Percentiles rank a stretch among this genome's conserved stretches.
Conservation (phyloP, 2,888 invertebrate genomes). For the Congeria kusceri region DNA sequence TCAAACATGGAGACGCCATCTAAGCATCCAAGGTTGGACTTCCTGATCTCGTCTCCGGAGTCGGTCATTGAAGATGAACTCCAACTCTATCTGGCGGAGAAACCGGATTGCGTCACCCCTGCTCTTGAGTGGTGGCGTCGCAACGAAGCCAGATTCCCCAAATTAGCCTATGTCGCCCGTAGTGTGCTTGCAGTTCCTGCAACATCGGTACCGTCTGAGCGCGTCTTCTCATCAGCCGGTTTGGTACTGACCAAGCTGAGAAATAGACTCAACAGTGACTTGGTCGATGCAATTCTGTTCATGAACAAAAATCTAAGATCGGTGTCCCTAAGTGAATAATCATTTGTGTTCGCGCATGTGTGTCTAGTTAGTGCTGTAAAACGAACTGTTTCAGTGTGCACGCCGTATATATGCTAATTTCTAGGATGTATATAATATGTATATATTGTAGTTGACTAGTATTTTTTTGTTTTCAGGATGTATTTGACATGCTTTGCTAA, state of each 20-base stretch:
- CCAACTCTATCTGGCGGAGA: not conserved
- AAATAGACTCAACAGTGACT: constrained; percentile 7
- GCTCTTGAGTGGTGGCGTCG: constrained; percentile 9
- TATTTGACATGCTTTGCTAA: too few species aligned
- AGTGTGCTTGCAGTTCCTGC: constrained; percentile 5
- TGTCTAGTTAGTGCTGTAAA: too few species aligned
- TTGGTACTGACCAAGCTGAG: constrained; percentile 3
- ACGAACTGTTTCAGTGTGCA: too few species aligned
- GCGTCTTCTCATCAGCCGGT: constrained; percentile 6
- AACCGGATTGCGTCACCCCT: not conserved
- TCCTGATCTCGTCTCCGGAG: not conserved
- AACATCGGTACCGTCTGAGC: constrained; percentile 8
- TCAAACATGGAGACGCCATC: not conserved
- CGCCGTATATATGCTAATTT: too few species aligned
- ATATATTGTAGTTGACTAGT: too few species aligned
- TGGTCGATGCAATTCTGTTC: constrained; percentile 1
- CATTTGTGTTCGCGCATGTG: too few species aligned
- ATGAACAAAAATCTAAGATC: not conserved
- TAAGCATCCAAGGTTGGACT: not conserved
- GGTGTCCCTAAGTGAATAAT: not conserved
- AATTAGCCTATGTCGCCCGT: not conserved
- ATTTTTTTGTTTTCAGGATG: too few species aligned
- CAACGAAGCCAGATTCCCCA: not conserved
- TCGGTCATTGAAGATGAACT: not conserved
- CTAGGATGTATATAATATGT: too few species aligned